A percentile compares a stretch with the other conserved stretches of the same genome.
phyloP scores from a whole-genome alignment of 2,888 invertebrate genomes.

The Thalpophila matura region DNA sequence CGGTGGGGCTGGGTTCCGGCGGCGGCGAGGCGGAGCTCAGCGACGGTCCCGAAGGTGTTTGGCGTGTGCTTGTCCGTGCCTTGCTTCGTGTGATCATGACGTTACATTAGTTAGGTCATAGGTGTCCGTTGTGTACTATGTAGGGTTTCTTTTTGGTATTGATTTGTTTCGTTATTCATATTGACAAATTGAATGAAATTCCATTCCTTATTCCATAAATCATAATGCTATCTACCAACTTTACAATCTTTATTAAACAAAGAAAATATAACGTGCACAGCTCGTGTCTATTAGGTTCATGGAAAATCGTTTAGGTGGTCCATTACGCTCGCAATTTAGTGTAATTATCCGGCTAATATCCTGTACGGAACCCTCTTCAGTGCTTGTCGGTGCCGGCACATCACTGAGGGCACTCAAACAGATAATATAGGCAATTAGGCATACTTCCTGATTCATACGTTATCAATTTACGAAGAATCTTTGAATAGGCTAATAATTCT shows the following conservation, averaged over 20 bases:
- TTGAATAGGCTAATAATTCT: no score
- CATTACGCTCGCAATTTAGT: conserved; percentile 69
- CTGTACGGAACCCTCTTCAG: conserved; percentile 72
- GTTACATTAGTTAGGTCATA: no score
- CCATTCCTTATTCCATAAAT: neutral
- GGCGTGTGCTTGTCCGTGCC: no score
- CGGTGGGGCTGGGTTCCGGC: no score
- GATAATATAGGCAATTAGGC: conserved; percentile 33
- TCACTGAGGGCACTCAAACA: conserved; percentile 40
- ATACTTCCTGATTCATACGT: neutral
- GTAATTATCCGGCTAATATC: conserved; percentile 73
- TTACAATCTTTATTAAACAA: neutral
- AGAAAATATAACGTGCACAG: neutral
- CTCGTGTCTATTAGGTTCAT: conserved; percentile 6
- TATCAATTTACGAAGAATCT: no score
- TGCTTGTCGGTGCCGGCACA: conserved; percentile 76
- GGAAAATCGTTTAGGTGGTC: conserved; percentile 38
- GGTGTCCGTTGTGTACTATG: no score
- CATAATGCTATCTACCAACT: neutral
- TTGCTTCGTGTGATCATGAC: no score
- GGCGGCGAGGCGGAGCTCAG: no score
- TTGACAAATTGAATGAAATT: neutral
- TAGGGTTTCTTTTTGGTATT: no score
- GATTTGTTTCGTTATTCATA: no score
- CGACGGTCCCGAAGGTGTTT: no score